These are phyloP conservation scores for Bucco capensis DNA, from an alignment of 2,113 vertebrate species.

Conservation along the genomic window DNA sequence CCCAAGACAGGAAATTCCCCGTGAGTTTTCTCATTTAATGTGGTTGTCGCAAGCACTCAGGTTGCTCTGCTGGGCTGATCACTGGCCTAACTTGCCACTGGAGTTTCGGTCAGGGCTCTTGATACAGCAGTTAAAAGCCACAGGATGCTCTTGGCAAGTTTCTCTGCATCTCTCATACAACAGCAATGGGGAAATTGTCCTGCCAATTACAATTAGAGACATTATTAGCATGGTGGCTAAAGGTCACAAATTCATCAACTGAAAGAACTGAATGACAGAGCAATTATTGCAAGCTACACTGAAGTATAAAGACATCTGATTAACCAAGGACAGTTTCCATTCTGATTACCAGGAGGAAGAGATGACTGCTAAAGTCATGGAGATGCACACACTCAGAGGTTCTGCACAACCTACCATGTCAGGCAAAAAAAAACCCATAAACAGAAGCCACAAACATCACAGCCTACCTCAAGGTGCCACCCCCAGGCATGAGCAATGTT, in stretches of 20 bases:
- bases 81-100: neutral
- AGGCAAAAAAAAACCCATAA: neutral
- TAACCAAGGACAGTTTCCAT: neutral
- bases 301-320: neutral
- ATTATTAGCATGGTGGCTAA: neutral
- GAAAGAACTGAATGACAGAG: neutral
- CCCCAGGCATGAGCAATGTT: rapidly evolving
- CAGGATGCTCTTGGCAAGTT: neutral
- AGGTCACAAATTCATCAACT: slow-evolving; percentile 31
- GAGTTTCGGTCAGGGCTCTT: neutral
- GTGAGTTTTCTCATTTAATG: neutral
- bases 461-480: neutral
- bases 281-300: neutral
- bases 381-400: neutral
- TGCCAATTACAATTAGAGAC: slow-evolving; percentile 31
- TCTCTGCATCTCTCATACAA: neutral
- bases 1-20: neutral
- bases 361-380: neutral
- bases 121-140: neutral
- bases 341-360: neutral
- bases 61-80: neutral
- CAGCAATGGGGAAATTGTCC: neutral
- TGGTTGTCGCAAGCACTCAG: neutral
- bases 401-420: neutral
- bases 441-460: neutral